phyloP scores from a whole-genome alignment of 1,140 invertebrate genomes.

The Aphis craccivora region DNA sequence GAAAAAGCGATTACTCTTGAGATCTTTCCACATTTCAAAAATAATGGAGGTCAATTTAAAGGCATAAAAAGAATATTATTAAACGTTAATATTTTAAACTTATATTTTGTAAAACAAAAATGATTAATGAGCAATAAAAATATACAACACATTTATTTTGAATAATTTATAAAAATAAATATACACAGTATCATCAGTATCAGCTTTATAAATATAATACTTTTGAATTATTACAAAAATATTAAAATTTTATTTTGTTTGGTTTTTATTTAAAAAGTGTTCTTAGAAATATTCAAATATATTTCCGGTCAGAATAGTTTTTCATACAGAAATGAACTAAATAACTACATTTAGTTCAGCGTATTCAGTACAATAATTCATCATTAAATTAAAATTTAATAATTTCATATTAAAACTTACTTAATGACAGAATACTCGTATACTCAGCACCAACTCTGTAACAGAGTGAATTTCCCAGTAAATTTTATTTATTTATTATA shows the following conservation, averaged over 20 bases:
- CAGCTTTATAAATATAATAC: no score
- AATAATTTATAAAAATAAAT: no score
- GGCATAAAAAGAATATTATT: not conserved
- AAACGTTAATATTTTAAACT: slow-evolving; percentile 21
- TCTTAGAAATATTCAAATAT: no score
- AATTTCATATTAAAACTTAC: not conserved
- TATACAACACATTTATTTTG: not conserved
- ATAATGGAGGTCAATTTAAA: slow-evolving; percentile 14
- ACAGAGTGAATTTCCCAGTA: not conserved
- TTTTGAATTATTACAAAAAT: no score
- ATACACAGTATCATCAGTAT: no score
- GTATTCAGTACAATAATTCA: not conserved
- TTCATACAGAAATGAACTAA: not conserved
- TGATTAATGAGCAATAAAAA: slow-evolving; percentile 3
- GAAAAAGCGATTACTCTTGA: not conserved
- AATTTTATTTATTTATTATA: not conserved
- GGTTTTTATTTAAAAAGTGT: no score
- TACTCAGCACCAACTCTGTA: not conserved
- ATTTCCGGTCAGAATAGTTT: not conserved
- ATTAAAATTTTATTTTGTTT: no score
- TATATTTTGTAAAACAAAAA: not conserved
- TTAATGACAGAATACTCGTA: not conserved
- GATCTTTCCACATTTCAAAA: slow-evolving; percentile 1
- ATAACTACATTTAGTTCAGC: no score
- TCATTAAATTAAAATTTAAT: not conserved